Conservation (phyloP, 92 coral and sea anemone genomes). For the Blastomussa wellsi region DNA sequence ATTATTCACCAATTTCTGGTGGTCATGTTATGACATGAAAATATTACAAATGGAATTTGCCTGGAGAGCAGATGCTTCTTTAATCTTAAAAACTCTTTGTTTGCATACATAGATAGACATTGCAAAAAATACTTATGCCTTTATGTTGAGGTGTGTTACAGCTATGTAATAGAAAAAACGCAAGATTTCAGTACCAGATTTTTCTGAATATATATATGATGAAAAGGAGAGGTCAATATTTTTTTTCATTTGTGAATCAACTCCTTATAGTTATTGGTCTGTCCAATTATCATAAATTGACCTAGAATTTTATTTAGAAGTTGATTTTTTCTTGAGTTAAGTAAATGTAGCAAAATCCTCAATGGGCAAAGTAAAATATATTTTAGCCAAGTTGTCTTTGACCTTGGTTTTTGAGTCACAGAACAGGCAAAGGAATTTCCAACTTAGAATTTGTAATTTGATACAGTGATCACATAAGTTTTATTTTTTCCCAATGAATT, state of each 20-base stretch:
- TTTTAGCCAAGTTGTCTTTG: not conserved
- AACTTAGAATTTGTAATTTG: slow-evolving; percentile 5
- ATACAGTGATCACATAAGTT: slow-evolving; percentile 13
- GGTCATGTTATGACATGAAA: slow-evolving; percentile 9
- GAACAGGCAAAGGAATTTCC: not conserved
- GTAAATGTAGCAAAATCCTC: not conserved
- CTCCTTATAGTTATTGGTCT: not conserved
- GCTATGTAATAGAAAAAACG: not conserved
- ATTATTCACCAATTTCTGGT: not conserved
- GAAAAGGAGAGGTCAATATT: not conserved
- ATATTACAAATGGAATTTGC: slow-evolving; percentile 22
- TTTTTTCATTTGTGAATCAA: not conserved
- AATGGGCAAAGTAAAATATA: not conserved
- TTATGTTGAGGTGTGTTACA: not conserved
- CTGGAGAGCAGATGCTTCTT: slow-evolving; percentile 12
- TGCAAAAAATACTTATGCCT: not conserved
- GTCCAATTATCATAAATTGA: not conserved
- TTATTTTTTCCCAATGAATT: slow-evolving; percentile 17
- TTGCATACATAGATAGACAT: not conserved
- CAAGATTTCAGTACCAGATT: not conserved
- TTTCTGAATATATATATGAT: not conserved
- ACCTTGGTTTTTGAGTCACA: not conserved
- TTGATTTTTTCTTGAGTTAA: not conserved
- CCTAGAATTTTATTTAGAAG: not conserved
- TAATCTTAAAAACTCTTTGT: not conserved